A percentile compares a stretch with the other conserved stretches of the same genome.
Evolutionary conservation across 2,113 vertebrate species (phyloP).

Genomic region (Microtus montanus): DNA sequence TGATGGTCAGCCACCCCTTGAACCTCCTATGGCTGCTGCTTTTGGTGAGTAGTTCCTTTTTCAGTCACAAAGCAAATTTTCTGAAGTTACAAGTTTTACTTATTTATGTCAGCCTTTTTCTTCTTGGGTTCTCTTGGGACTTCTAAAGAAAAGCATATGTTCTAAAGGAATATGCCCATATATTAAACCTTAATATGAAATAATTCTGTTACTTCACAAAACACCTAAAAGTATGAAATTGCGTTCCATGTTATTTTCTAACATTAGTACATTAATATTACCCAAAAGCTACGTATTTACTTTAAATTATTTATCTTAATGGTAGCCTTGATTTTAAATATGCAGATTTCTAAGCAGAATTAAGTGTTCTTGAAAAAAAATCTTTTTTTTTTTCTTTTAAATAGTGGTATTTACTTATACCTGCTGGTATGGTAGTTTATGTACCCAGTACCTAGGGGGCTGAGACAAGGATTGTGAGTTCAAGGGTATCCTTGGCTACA

Average conservation of each 20-base stretch:
- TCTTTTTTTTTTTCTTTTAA: constrained; percentile 30
- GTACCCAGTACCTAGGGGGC: not conserved
- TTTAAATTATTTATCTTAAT: constrained; percentile 21
- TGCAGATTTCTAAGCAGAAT: constrained; percentile 36
- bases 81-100: constrained; percentile 24
- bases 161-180: not conserved
- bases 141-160: constrained; percentile 57
- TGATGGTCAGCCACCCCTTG: constrained; percentile 82
- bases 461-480: not conserved
- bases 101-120: constrained; percentile 1
- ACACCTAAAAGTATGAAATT: constrained; percentile 29
- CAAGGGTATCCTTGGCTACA: not conserved
- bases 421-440: not conserved
- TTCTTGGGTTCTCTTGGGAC: not conserved
- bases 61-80: constrained; percentile 57
- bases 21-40: constrained; percentile 80
- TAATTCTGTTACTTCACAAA: constrained; percentile 42
- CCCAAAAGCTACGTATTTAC: constrained; percentile 5
- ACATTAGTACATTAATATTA: constrained; percentile 3
- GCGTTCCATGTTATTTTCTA: constrained; percentile 37
- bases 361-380: constrained; percentile 59
- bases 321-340: constrained; percentile 47
- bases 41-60: constrained; percentile 84
- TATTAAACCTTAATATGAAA: constrained; percentile 43
- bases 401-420: not conserved